phyloP scores from a whole-genome alignment of 1,140 invertebrate genomes.

The Aplysia californica region DNA sequence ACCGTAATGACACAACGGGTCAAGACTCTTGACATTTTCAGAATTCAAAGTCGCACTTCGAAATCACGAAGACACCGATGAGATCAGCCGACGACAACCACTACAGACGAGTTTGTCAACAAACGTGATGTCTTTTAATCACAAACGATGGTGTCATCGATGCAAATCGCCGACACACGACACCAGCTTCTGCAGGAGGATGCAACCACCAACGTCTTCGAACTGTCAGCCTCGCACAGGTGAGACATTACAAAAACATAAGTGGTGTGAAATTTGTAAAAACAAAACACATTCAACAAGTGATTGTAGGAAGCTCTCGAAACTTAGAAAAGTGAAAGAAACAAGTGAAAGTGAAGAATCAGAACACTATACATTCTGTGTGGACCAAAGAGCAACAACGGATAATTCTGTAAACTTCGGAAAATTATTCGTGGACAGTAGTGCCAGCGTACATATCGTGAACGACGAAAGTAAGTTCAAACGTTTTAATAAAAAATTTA shows the following conservation, averaged over 20 bases:
- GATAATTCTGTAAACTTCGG: conserved; percentile 6
- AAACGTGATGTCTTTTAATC: neutral
- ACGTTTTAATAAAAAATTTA: conserved; percentile 23
- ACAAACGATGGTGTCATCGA: neutral
- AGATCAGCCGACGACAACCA: neutral
- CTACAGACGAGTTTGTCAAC: too few species aligned
- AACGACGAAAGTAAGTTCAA: conserved; percentile 28
- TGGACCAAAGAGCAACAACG: neutral
- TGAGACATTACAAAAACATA: neutral
- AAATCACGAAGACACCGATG: conserved; percentile 35
- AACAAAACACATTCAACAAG: neutral
- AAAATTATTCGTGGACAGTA: neutral
- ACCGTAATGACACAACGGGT: conserved; percentile 18
- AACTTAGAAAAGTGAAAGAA: too few species aligned
- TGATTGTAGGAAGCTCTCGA: too few species aligned
- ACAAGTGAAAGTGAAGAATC: too few species aligned
- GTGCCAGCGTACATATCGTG: conserved; percentile 18
- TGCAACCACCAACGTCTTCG: neutral
- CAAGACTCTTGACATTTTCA: conserved; percentile 13
- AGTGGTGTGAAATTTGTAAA: conserved; percentile 5
- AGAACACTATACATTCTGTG: neutral
- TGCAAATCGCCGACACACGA: neutral
- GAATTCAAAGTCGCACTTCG: conserved; percentile 34
- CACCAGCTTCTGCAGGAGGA: neutral
- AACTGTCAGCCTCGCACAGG: neutral